Evolutionary conservation across 2,797 vertebrate genomes (phyloP), one percentile per base, ranked within the genome.

Genomic region (Antennarius maculatus): DNA sequence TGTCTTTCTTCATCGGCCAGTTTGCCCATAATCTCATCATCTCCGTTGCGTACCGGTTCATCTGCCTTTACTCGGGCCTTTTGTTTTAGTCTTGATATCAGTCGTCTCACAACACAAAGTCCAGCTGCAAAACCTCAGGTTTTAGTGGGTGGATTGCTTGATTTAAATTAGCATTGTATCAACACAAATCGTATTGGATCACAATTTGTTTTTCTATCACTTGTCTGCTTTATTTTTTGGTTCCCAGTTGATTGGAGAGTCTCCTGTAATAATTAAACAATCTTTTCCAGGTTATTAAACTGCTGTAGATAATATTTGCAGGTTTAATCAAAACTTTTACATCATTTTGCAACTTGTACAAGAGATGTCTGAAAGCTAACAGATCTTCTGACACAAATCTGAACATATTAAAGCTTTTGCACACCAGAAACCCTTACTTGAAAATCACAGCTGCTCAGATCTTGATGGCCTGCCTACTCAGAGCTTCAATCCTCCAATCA

Each of bases 71-170:
- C 23, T 23, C 1, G 23, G 1, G 23, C 23, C 23, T 23, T 23
- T 23, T 2, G 17, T 68, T 53, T 73, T 54, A 0, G 51, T 71
- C 58, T 66, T 58, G 31, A 47, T 2, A 4, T 70, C 51, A 60
- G 57, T 50, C 31, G 61, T 82, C 59, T 61, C 37, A 64, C 75
- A 74, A 76, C 69, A 53, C 57, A 72, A 83, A 7, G 49, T 74
- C 70, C 80, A 85, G 81, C 79, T 88, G 73, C 54, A 60, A 34
- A 50, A 67, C 73, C 69, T 77, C 57, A 3, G 79, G 74, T 79
- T 66, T 74, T 64, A 74, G 16, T 8, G 15, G 1, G 34, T 51
- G 73, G 60, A 74, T 64, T 53, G 46, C 53, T 53, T 10, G 49
- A 57, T 80, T 82, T 74, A 66, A 58, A 65, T 80, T 60, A 70